A percentile compares a stretch with the other conserved stretches of the same genome.
phyloP scores from a whole-genome alignment of 2,797 vertebrate genomes.

The Coluber constrictor region DNA sequence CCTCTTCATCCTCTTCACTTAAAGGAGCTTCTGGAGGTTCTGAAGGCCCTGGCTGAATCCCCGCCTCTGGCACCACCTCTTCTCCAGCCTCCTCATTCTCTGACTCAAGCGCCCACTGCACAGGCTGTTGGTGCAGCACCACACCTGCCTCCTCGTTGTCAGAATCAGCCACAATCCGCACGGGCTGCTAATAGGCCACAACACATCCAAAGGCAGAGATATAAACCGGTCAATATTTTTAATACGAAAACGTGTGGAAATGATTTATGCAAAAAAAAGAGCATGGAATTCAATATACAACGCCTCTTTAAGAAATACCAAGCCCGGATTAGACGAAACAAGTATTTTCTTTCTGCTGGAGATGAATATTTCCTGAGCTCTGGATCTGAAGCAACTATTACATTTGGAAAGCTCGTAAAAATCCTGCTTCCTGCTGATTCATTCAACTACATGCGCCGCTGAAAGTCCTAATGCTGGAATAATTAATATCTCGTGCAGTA shows the following conservation, averaged over 20 bases:
- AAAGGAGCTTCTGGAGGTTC: no score
- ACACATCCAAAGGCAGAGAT: not conserved
- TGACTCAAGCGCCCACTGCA: no score
- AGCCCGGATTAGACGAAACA: not conserved
- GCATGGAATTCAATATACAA: slow-evolving; percentile 7
- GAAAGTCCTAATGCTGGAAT: slow-evolving; percentile 57
- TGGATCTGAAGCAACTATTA: slow-evolving; percentile 14
- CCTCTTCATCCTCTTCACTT: no score
- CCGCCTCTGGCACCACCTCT: no score
- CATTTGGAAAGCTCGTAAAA: slow-evolving; percentile 44
- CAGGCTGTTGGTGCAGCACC: no score
- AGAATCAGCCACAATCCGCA: no score
- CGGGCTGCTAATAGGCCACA: no score
- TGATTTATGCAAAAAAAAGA: slow-evolving; percentile 50
- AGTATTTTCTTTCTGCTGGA: not conserved
- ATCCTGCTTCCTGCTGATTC: slow-evolving; percentile 56
- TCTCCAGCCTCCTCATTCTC: no score
- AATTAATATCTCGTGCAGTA: slow-evolving; percentile 59
- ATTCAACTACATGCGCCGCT: slow-evolving; percentile 54
- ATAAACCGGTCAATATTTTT: slow-evolving; percentile 36
- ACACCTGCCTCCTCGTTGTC: no score
- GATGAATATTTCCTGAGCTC: slow-evolving; percentile 12
- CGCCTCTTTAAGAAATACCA: slow-evolving; percentile 20
- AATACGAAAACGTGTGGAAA: slow-evolving; percentile 35
- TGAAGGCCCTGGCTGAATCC: no score